These are phyloP conservation scores for Drosophila austrosaltans DNA, from an alignment of 2,888 invertebrate species.

Conservation along the genomic window DNA sequence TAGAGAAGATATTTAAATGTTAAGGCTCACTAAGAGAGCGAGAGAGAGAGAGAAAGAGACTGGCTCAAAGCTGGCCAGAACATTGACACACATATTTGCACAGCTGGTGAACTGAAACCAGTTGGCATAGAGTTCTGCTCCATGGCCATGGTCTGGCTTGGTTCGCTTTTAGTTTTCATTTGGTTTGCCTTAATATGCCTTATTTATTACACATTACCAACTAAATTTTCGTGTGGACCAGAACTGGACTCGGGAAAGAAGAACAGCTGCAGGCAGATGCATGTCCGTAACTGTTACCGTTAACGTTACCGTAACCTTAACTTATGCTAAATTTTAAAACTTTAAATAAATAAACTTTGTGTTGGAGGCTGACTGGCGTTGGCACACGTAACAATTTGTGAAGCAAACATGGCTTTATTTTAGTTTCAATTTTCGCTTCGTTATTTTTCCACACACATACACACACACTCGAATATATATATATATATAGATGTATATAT, in stretches of 20 bases:
- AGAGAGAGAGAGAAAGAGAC: neutral
- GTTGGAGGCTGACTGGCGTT: conserved; percentile 27
- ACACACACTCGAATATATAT: conserved; percentile 15
- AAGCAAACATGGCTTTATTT: conserved; percentile 78
- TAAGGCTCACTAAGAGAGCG: conserved; percentile 47
- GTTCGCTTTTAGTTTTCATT: conserved; percentile 22
- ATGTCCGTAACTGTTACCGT: conserved; percentile 40
- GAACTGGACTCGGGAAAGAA: conserved; percentile 19
- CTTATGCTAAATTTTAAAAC: conserved; percentile 70
- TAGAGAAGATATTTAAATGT: conserved; percentile 40
- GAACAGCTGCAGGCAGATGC: conserved; percentile 37
- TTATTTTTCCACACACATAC: conserved; percentile 63
- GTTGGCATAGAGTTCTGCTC: conserved; percentile 23
- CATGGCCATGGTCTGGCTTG: conserved; percentile 4
- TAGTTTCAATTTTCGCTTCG: conserved; percentile 79
- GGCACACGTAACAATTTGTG: conserved; percentile 71
- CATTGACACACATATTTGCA: conserved; percentile 72
- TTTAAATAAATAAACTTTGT: conserved; percentile 76
- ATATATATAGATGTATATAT: neutral
- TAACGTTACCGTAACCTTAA: conserved; percentile 49
- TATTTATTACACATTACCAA: conserved; percentile 61
- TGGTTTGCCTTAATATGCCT: conserved; percentile 54
- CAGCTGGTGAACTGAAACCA: conserved; percentile 52
- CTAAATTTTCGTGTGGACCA: conserved; percentile 34
- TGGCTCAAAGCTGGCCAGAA: conserved; percentile 48